Evolutionary conservation across 2,888 invertebrate species (phyloP), one percentile per base, ranked within the genome.

Genomic region (Belgica antarctica): DNA sequence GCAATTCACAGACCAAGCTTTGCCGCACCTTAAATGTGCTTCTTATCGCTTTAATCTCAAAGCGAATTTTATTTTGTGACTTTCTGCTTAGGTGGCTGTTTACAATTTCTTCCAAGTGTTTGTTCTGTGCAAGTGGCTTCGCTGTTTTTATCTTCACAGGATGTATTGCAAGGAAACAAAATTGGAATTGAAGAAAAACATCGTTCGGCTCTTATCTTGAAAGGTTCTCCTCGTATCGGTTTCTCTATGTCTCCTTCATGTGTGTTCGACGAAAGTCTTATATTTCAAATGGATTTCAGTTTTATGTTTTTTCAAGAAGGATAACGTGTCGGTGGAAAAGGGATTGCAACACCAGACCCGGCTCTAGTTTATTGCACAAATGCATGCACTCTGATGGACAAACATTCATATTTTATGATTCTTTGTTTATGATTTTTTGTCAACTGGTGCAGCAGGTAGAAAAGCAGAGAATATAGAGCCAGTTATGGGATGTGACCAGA

Each of bases 291-390:
- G 41, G n/a, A 41, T 41, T 41, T 10, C 10, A n/a, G 41, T 10
- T 41, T 5, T n/a, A 10, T 12, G 15, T 41, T 15, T 15, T 41
- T n/a, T 34, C 34, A 22, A 52, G 52, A 52, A 17, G 12, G 52
- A 17, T 52, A 10, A 17, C 17, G 52, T 41, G 41, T 52, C 22
- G 52, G 22, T 52, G 5, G 22, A 52, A 52, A 52, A 52, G 52
- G 52, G 52, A 52, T 52, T 52, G 17, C 15, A 22, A 52, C 17
- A 52, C 52, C 19, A 52, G 52, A 52, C 17, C 3, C 17, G n/a
- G n/a, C n/a, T n/a, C n/a, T n/a, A 22, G 17, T 52, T 52, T 52
- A 52, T 52, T 52, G 52, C 52, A 52, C 52, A 52, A 52, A 52
- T 22, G 17, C 17, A 22, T 17, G 5, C 34, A 5, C 34, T 31